phyloP scores from a whole-genome alignment of 2,113 vertebrate species.

The Callocephalon fimbriatum region DNA sequence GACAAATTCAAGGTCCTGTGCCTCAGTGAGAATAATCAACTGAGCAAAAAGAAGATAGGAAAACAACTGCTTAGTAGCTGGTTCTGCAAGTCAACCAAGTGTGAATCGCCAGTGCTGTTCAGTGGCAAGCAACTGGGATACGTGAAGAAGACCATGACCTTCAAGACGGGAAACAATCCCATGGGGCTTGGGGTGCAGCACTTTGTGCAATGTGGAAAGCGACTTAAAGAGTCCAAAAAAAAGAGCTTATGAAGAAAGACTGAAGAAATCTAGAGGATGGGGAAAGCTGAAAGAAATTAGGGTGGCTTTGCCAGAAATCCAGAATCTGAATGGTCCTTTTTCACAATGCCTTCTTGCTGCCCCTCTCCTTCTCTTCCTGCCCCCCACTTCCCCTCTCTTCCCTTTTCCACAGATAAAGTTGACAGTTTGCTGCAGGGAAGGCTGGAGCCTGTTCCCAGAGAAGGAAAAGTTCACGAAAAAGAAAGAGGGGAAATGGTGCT shows the following conservation, averaged over 20 bases:
- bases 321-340: background rate
- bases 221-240: background rate
- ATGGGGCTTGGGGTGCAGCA: background rate
- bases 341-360: background rate
- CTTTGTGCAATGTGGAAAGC: background rate
- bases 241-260: background rate
- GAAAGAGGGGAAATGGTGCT: background rate
- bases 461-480: background rate
- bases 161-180: background rate
- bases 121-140: background rate
- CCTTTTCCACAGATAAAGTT: background rate
- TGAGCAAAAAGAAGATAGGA: background rate
- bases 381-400: too few species aligned
- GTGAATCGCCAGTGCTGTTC: fast-evolving
- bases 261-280: background rate
- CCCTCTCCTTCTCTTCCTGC: background rate
- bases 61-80: background rate
- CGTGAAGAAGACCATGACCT: background rate
- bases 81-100: background rate
- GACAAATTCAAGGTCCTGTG: background rate
- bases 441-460: background rate
- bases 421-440: background rate
- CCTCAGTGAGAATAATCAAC: background rate
- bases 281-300: background rate
- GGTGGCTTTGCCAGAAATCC: background rate